Base-by-base conservation (phyloP, 2,888 invertebrate species). In the Cepaea hortensis region DNA sequence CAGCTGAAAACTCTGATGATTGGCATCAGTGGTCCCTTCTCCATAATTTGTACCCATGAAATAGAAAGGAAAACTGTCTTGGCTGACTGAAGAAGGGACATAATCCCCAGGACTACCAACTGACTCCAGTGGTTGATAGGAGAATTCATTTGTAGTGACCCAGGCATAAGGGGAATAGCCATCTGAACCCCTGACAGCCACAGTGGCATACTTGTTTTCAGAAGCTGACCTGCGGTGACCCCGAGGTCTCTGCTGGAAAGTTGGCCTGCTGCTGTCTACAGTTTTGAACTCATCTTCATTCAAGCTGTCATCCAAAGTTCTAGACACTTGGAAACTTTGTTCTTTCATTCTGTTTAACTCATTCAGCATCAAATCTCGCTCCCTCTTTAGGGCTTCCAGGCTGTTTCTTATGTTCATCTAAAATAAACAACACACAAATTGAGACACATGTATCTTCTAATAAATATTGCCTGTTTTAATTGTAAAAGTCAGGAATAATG, bases 1-100 rank as follows among this genome's bases (percentile, higher is more conserved):
- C 90, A 98, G 95, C 0, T 98, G 98, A 88, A 98, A 95, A 94
- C 98, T 98, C 93, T 98, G 98, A 92, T 97, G 97, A 1, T 98
- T 96, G 86, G 88, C 90, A 20, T 96, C 95, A 81, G 90, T 90
- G 9, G 96, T 96, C 94, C 97, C 97, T 91, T 97, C 96, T 91
- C 97, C 97, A 95, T 97, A 97, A 81, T 96, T 96, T 77, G 97
- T 96, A 94, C 97, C 97, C 88, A 97, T 96, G 88, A 97, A 94
- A 94, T 97, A 96, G 70, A 96, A 94, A 0, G 97, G 97, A 87
- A 97, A 95, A 9, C 85, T 84, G 20, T 87, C 85, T 73, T 90
- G 89, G 62, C 86, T 76, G n/a, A 83, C 82, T 48, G 84, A 70
- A 9, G 75, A 35, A 35, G 62, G 35, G 3, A 61, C 76, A 68